A percentile compares a stretch with the other conserved stretches of the same genome.
phyloP scores from a whole-genome alignment of 2,888 invertebrate genomes.

The Aphodius granarius region DNA sequence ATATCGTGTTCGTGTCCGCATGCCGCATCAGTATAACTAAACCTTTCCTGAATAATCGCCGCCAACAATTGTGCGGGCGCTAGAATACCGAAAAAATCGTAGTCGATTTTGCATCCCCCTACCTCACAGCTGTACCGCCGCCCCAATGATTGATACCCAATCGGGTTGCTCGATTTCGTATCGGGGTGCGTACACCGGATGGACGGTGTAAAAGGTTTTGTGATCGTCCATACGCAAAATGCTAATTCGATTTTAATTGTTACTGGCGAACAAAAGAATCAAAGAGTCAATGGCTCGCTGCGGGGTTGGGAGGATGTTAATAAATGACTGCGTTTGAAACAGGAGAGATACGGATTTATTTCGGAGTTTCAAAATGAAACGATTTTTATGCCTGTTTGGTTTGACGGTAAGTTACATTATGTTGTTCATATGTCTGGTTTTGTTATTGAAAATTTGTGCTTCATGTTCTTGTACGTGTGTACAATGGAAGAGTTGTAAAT shows the following conservation, averaged over 20 bases:
- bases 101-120: neutral
- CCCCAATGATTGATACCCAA: neutral
- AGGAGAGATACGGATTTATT: neutral
- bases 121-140: neutral
- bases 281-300: neutral
- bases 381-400: neutral
- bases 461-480: too few relatives aligned
- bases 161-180: neutral
- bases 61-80: neutral
- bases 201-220: neutral
- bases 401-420: too few relatives aligned
- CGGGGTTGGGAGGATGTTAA: neutral
- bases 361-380: neutral
- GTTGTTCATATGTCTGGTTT: too few relatives aligned
- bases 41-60: too few relatives aligned
- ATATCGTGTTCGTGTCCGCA: too few relatives aligned
- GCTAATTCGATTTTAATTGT: neutral
- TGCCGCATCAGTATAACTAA: too few relatives aligned
- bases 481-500: too few relatives aligned
- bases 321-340: neutral
- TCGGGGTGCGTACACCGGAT: neutral
- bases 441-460: too few relatives aligned
- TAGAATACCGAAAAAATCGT: neutral
- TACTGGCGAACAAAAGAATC: neutral
- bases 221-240: neutral